These are phyloP conservation scores for Macrotus californicus DNA, from an alignment of 2,113 vertebrate genomes.

Conservation along the genomic window DNA sequence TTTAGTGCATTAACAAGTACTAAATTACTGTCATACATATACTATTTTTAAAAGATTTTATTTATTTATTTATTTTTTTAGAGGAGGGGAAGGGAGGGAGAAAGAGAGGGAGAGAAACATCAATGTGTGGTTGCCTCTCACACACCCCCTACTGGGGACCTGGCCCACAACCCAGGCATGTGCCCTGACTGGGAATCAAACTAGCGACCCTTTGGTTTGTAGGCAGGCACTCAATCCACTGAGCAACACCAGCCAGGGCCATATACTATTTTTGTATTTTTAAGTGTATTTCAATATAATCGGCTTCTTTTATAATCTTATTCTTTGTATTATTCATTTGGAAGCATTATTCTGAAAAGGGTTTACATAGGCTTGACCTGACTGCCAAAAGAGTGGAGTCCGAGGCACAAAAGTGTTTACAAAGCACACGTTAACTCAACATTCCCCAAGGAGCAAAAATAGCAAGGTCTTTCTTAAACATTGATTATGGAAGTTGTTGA, in stretches of 20 bases:
- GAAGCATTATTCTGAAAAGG: slow-evolving; percentile 11
- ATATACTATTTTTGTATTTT: neutral
- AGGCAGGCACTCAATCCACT: too few species aligned
- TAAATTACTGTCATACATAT: neutral
- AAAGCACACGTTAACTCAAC: neutral
- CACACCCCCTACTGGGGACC: too few species aligned
- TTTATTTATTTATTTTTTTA: too few species aligned
- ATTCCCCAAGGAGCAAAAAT: neutral
- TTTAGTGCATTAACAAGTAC: neutral
- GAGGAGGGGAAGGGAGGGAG: too few species aligned
- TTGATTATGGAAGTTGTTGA: neutral
- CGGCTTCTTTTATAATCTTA: neutral
- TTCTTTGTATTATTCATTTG: slow-evolving; percentile 3
- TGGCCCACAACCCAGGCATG: too few species aligned
- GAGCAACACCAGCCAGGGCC: too few species aligned
- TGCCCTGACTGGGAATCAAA: too few species aligned
- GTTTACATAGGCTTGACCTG: neutral
- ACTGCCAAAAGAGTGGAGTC: neutral
- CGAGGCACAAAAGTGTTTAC: neutral
- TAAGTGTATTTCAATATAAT: neutral
- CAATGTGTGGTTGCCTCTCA: too few species aligned
- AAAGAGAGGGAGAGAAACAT: too few species aligned
- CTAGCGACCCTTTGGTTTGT: too few species aligned
- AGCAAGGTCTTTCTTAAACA: neutral
- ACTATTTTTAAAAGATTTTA: neutral